Conservation (phyloP, 2,797 vertebrate species). For the Melanotaenia trifasciata region DNA sequence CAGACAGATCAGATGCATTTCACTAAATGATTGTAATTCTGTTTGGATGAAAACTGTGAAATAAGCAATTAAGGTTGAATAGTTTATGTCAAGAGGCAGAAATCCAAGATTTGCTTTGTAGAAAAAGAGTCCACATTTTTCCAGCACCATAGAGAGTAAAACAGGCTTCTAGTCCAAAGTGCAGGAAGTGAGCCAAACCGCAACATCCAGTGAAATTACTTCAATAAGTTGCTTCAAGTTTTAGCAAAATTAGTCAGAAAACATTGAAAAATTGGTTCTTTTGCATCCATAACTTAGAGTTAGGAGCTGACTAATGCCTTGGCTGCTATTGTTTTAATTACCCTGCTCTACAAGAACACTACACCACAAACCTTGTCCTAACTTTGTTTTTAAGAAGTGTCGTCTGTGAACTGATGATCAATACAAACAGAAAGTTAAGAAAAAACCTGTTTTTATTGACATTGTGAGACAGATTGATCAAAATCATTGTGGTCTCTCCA, state of each 20-base stretch:
- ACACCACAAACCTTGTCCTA: neutral
- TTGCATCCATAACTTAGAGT: too few species aligned
- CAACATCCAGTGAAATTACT: too few species aligned
- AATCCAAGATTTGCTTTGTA: neutral
- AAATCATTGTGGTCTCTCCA: slow-evolving; percentile 29
- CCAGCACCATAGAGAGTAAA: neutral
- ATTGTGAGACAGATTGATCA: neutral
- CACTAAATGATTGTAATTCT: neutral
- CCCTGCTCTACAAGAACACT: too few species aligned
- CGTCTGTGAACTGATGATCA: too few species aligned
- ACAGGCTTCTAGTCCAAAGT: neutral
- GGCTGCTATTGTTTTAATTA: neutral
- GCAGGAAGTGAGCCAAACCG: neutral
- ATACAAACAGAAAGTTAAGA: neutral
- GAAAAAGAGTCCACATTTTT: neutral
- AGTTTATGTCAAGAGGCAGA: neutral
- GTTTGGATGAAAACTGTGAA: neutral
- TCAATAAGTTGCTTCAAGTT: neutral
- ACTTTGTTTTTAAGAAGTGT: too few species aligned
- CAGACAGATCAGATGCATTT: neutral
- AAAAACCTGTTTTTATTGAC: too few species aligned
- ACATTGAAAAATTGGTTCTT: neutral
- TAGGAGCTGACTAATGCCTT: neutral
- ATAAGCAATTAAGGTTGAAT: neutral
- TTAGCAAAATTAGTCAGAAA: neutral